Evolutionary conservation across 2,113 vertebrate species (phyloP).

Genomic region (Phaethon lepturus): DNA sequence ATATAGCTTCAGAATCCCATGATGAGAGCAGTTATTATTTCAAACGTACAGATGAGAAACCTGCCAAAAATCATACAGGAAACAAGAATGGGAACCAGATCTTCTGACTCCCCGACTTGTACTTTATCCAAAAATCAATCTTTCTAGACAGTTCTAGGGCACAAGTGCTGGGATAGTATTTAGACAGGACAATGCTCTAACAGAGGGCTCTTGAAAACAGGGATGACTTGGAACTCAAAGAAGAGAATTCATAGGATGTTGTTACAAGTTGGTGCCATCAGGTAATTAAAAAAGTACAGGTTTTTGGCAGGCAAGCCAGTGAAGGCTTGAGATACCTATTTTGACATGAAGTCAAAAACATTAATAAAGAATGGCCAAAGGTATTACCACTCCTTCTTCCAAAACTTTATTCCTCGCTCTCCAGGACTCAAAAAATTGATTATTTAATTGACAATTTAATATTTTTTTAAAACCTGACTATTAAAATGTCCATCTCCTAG

Average conservation of each 20-base stretch:
- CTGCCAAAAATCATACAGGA: conserved; percentile 48
- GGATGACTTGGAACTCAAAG: not conserved
- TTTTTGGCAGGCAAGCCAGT: not conserved
- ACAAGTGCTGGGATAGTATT: not conserved
- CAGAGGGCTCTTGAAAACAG: not conserved
- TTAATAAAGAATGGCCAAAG: not conserved
- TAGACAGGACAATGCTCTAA: not conserved
- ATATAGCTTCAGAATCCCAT: conserved; percentile 31
- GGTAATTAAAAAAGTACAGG: not conserved
- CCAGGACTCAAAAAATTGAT: not conserved
- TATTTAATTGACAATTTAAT: not conserved
- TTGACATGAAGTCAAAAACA: not conserved
- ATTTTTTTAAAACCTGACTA: not conserved
- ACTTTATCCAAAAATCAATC: conserved; percentile 34
- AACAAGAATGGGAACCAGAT: conserved; percentile 63
- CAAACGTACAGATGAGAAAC: conserved; percentile 36
- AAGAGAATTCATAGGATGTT: not conserved
- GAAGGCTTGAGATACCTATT: not conserved
- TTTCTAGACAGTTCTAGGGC: conserved; percentile 29
- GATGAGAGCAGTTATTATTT: conserved; percentile 41
- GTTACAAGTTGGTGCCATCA: not conserved
- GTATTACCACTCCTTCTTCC: not conserved
- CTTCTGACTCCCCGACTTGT: not conserved
- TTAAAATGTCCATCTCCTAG: not conserved
- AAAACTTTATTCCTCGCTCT: not conserved